Conservation (phyloP, 2,797 vertebrate genomes). For the Pseudomugil gertrudae region DNA sequence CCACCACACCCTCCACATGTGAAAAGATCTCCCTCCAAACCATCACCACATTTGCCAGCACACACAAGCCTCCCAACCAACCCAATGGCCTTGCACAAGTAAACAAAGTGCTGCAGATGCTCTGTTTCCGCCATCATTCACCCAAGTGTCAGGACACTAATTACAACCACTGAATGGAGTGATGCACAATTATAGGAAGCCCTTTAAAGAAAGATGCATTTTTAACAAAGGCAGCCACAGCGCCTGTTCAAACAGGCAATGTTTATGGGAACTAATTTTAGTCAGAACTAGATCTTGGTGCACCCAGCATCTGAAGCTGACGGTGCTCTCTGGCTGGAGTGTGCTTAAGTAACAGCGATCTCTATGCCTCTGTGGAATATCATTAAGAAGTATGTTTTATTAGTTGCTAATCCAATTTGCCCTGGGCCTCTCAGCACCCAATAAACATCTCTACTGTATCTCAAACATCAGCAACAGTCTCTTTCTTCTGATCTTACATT, state of each 20-base stretch:
- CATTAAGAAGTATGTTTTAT: constrained; percentile 81
- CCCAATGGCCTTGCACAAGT: constrained; percentile 62
- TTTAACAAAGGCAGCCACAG: constrained; percentile 71
- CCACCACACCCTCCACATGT: constrained; percentile 81
- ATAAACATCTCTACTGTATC: constrained; percentile 79
- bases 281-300: constrained; percentile 66
- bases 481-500: constrained; percentile 85
- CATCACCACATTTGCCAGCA: constrained; percentile 63
- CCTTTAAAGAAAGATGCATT: constrained; percentile 44
- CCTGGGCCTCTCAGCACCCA: constrained; percentile 75
- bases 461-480: constrained; percentile 80
- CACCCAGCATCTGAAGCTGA: constrained; percentile 63
- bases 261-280: constrained; percentile 69
- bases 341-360: constrained; percentile 63
- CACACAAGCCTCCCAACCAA: constrained; percentile 65
- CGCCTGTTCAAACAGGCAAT: constrained; percentile 43
- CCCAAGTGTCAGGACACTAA: constrained; percentile 70
- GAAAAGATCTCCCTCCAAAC: constrained; percentile 64
- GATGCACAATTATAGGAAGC: constrained; percentile 66
- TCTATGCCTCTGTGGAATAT: constrained; percentile 73
- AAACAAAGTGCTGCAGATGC: constrained; percentile 74
- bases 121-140: constrained; percentile 66
- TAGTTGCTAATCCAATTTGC: constrained; percentile 78
- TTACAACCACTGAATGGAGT: constrained; percentile 67
- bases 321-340: constrained; percentile 58